Evolutionary conservation across 1,140 invertebrate genomes (phyloP).

Genomic region (Trypoxylus dichotomus): DNA sequence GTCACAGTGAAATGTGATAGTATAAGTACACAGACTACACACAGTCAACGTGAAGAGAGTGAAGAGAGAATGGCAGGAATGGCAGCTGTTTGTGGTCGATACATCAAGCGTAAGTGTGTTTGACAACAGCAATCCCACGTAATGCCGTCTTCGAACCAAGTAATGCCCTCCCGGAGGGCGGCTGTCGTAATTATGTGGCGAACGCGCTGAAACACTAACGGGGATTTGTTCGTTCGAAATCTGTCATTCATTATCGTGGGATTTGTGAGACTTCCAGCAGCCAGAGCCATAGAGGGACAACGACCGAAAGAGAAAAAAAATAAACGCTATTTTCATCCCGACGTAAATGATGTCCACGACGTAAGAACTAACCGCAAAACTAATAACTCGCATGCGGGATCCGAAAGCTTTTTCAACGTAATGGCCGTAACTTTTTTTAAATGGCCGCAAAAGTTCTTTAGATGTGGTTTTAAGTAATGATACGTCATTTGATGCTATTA

Average conservation of each 20-base stretch:
- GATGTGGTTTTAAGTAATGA: too few relatives aligned
- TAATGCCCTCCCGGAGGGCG: constrained; percentile 42
- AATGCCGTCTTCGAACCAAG: constrained; percentile 38
- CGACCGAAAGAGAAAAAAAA: neutral
- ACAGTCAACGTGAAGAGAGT: constrained; percentile 1
- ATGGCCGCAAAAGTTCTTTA: too few relatives aligned
- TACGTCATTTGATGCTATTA: too few relatives aligned
- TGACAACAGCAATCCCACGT: constrained; percentile 44
- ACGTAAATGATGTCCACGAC: neutral
- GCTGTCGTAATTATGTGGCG: constrained; percentile 44
- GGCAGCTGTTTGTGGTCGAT: constrained; percentile 43
- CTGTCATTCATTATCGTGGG: constrained; percentile 43
- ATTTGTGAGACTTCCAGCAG: constrained; percentile 1
- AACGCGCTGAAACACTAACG: constrained; percentile 41
- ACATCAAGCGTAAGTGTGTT: constrained; percentile 43
- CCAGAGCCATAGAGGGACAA: neutral
- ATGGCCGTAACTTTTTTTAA: neutral
- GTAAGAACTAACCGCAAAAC: neutral
- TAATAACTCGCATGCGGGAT: neutral
- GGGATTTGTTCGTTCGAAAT: constrained; percentile 43
- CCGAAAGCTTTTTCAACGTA: neutral
- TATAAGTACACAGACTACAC: neutral
- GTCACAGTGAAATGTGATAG: neutral
- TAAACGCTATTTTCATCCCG: neutral
- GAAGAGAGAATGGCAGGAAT: constrained; percentile 15